Base-by-base conservation (phyloP, 1,140 invertebrate genomes). In the Lasaia peninsularis region DNA sequence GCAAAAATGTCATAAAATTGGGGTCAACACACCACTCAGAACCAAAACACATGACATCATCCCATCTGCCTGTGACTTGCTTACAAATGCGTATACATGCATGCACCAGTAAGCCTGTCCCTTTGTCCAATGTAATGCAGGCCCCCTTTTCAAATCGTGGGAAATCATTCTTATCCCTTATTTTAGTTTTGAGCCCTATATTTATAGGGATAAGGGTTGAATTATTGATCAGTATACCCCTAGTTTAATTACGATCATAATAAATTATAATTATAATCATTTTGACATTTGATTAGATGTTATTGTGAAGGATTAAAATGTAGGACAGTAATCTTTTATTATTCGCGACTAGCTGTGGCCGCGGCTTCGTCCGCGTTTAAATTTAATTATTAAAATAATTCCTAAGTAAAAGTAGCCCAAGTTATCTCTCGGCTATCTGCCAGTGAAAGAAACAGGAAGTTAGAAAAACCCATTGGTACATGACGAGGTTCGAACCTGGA, bases 81-180 rank as follows among this genome's bases (percentile, higher is more conserved):
- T 52, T 34, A 52, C 53, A 55, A 24, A 55, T 40, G 18, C 53
- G 40, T 40, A 44, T 35, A 35, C 28, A 35, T 21, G 20, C 55
- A 69, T 63, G 57, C 63, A 63, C 40, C 57, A 58, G 58, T 40
- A 40, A 55, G 24, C 28, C 67, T 62, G 66, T 67, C 72, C 65
- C 65, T 66, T 75, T 79, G 75, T 78, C 71, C 69, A 63, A 67
- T 32, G 24, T 51, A 44, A 73, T 69, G 70, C 71, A 67, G 60
- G 58, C 75, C 81, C 81, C 72, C 49, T 69, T 70, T 77, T 69
- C 58, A 60, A 65, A 69, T 67, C 79, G 78, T 82, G 79, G 81
- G 79, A 82, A 84, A 71, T 37, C 48, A 71, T 69, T 73, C 72
- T 69, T 78, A 75, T 73, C 71, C 58, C 12, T 55, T 18, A 28